phyloP scores from a whole-genome alignment of 2,888 invertebrate genomes.

The Mythimna ferrago region DNA sequence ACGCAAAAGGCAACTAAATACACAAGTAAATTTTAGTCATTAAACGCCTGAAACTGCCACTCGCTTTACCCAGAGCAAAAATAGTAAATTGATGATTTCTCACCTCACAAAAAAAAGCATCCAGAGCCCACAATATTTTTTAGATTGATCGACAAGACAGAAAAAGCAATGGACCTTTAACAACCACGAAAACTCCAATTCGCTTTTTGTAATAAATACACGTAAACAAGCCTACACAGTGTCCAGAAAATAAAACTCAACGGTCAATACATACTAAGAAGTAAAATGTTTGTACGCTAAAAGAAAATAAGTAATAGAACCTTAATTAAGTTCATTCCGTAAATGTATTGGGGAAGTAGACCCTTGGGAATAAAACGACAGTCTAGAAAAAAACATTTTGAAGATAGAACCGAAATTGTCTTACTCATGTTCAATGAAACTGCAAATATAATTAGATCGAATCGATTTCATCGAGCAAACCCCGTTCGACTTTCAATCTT shows the following conservation, averaged over 20 bases:
- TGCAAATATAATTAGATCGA: conserved; percentile 49
- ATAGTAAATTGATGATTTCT: too few species aligned
- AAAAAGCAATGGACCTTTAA: background rate
- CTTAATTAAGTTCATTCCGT: conserved; percentile 67
- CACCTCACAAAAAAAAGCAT: too few species aligned
- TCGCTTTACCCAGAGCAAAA: too few species aligned
- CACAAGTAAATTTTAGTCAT: too few species aligned
- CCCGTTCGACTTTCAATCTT: conserved; percentile 15
- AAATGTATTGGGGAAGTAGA: conserved; percentile 62
- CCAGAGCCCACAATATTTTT: background rate
- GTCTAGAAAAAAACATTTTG: conserved; percentile 46
- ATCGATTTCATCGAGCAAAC: conserved; percentile 18
- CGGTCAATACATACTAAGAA: conserved; percentile 36
- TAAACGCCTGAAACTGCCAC: too few species aligned
- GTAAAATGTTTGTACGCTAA: conserved; percentile 42
- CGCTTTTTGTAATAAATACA: conserved; percentile 8
- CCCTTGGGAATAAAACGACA: conserved; percentile 50
- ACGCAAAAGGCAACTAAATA: too few species aligned
- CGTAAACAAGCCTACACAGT: conserved; percentile 21
- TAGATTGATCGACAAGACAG: background rate
- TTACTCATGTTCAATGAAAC: conserved; percentile 48
- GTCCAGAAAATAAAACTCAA: conserved; percentile 32
- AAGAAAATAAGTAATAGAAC: conserved; percentile 62
- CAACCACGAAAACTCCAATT: background rate
- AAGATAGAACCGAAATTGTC: conserved; percentile 41